Evolutionary conservation across 2,113 vertebrate genomes (phyloP).

Genomic region (Cephalopholis sonnerati): DNA sequence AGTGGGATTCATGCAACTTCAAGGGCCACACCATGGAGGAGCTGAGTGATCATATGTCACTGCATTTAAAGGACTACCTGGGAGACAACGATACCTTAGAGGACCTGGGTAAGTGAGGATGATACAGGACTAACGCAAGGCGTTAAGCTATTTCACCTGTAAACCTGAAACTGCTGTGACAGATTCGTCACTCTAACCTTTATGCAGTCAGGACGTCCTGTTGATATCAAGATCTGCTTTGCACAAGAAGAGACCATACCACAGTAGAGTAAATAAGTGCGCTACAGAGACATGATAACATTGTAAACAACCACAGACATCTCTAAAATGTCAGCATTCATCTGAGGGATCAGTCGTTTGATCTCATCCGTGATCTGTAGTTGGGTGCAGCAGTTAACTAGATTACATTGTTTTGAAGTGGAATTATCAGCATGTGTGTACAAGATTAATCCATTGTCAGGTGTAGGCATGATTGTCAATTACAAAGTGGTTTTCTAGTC

Average conservation of each 20-base stretch:
- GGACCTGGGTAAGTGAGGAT: constrained; percentile 81
- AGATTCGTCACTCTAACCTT: not conserved
- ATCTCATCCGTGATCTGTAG: not conserved
- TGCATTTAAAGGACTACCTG: constrained; percentile 79
- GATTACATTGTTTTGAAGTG: not conserved
- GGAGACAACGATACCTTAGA: constrained; percentile 85
- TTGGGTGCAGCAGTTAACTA: not conserved
- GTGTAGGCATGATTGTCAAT: too few relatives aligned
- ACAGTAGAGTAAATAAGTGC: not conserved
- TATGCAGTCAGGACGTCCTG: too few relatives aligned
- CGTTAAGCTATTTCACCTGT: not conserved
- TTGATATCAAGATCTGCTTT: not conserved
- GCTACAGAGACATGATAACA: too few relatives aligned
- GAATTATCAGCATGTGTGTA: not conserved
- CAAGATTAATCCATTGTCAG: too few relatives aligned
- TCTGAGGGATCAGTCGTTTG: not conserved
- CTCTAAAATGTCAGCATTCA: not conserved
- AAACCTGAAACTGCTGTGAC: not conserved
- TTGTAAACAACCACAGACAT: too few relatives aligned
- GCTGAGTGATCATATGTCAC: constrained; percentile 80
- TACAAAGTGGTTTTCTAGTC: too few relatives aligned
- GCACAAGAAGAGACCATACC: not conserved
- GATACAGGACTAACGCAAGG: not conserved
- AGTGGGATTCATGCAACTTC: constrained; percentile 82
- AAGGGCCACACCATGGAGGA: constrained; percentile 78